These are phyloP conservation scores for Coluber constrictor DNA, from an alignment of 2,797 vertebrate genomes.

Conservation along the genomic window DNA sequence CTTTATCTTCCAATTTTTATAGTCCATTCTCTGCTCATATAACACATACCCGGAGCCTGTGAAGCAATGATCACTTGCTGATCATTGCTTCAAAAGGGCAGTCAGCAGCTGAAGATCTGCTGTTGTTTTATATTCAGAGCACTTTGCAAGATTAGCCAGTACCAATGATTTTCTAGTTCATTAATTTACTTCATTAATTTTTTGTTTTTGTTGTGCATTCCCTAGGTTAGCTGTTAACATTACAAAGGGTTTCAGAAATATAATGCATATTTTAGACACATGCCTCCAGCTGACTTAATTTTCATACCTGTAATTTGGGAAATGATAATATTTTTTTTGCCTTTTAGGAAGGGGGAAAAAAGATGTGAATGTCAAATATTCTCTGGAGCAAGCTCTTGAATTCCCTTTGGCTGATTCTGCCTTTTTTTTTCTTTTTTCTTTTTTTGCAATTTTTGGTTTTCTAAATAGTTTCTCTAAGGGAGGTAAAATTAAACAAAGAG, in stretches of 20 bases:
- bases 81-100: not conserved
- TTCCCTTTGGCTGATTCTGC: constrained; percentile 36
- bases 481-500: constrained; percentile 36
- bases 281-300: constrained; percentile 14
- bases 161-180: constrained; percentile 1
- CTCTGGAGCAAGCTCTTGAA: constrained; percentile 24
- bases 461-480: constrained; percentile 17
- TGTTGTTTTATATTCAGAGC: not conserved
- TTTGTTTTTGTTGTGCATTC: constrained; percentile 23
- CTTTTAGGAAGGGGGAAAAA: constrained; percentile 29
- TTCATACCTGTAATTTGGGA: constrained; percentile 41
- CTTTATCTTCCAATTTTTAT: not conserved
- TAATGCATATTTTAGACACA: constrained; percentile 31
- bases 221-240: constrained; percentile 15
- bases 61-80: not conserved
- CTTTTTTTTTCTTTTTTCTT: not conserved
- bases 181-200: constrained; percentile 11
- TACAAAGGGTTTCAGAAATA: not conserved
- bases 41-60: not conserved
- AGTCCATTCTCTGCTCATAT: not conserved
- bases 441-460: constrained; percentile 35
- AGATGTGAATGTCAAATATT: constrained; percentile 32
- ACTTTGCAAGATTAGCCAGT: constrained; percentile 9
- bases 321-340: constrained; percentile 19
- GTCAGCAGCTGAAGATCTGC: not conserved